Evolutionary conservation across 1,140 invertebrate species (phyloP), one percentile per base, ranked within the genome.

Genomic region (Drosophila saltans): DNA sequence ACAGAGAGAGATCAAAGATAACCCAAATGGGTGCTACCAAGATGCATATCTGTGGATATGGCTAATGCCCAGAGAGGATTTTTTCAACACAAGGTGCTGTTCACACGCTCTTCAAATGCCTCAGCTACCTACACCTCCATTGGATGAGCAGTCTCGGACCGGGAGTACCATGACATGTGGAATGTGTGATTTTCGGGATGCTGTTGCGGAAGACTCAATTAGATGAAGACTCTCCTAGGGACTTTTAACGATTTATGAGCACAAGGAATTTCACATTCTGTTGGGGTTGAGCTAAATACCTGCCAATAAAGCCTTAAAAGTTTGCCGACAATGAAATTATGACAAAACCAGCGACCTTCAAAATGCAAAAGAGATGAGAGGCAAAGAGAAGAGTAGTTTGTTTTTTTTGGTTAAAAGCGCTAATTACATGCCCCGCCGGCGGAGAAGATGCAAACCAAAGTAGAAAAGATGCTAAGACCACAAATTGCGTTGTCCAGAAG

Each of bases 401-500:
- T 40, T 26, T 52, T 52, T 48, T 80, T 79, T 70, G 62, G 79
- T 81, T 89, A 91, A 91, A 91, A 91, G 90, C 86, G 86, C 90
- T 91, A 91, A 91, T 91, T 91, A 91, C 80, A 64, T 72, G 70
- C 74, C 74, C 56, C 65, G 36, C 30, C 36, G 56, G 41, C 30
- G 33, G 24, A 36, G 57, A 39, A 62, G 52, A 33, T 40, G 55
- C 41, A 56, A 60, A 10, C 11, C 21, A 26, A 36, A 16, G 16
- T 16, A 6, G 39, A 40, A 45, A 40, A 64, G 45, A 52, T 52
- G 45, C 45, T 52, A 52, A 52, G 76, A 88, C 78, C 84, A 69
- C 86, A 90, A 89, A 91, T 91, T 91, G 90, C 90, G 90, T 91
- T 91, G 90, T 91, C 90, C 90, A 91, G 90, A 91, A 91, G 90